Base-by-base conservation (phyloP, 2,888 invertebrate genomes). In the Polydesmus complanatus region DNA sequence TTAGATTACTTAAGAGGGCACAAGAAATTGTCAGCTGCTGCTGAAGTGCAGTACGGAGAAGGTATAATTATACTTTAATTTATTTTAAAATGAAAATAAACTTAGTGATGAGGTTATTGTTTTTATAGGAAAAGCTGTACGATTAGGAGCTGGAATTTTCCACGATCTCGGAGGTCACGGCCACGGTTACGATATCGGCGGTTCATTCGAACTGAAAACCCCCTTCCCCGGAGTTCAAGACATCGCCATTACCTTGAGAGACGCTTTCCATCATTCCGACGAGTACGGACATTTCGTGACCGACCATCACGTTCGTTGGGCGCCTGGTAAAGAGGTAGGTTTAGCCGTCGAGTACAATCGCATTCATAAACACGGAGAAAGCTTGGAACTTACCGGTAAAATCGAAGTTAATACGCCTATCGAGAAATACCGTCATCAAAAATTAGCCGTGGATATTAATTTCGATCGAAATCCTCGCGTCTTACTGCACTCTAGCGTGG, bases 221-320 rank as follows among this genome's bases (percentile, higher is more conserved):
- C 60, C 60, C 8, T 23, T 60, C 21, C 27, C 48, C 1, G 59
- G 53, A 37, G 21, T 60, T 19, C 22, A 27, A 25, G 61, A 57
- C 3, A 26, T 57, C 27, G 61, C 49, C 14, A 51, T 61, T 14
- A 51, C 51, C 27, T 19, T 56, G 27, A 51, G 61, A 51, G 61
- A 61, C 47, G 57, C 56, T 5, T 56, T 51, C 56, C 48, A 52
- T 19, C 61, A 55, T 47, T 50, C 47, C 51, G 14, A 27, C 3
- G 52, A 27, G 23, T 27, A 23, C 21, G 48, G 48, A n/a, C 50
- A 57, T 37, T 58, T 57, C 21, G 52, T 57, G 19, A 47, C 59
- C 57, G 61, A 57, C 18, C 59, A 61, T 51, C 27, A 57, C 5
- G 22, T 61, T 14, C 23, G 52, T 5, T 61, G 56, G 56, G 56